phyloP scores from a whole-genome alignment of 2,888 invertebrate species.

The Oxystoma pomonae region DNA sequence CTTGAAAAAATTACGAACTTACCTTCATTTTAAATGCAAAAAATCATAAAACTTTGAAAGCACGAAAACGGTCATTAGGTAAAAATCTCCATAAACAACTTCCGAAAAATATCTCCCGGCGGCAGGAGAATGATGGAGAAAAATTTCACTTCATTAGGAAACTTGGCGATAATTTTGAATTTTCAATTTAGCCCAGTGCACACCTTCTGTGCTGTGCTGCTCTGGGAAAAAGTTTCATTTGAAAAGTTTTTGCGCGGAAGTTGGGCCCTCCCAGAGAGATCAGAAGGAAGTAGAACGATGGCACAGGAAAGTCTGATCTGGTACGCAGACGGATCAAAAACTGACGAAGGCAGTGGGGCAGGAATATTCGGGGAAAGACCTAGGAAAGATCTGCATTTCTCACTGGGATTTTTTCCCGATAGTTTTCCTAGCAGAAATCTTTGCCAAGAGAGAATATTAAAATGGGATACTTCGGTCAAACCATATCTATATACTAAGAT shows the following conservation, averaged over 20 bases:
- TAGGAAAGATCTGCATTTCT: no score
- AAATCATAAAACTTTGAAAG: not conserved
- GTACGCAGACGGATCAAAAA: no score
- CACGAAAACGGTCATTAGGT: not conserved
- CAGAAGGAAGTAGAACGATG: no score
- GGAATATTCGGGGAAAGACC: no score
- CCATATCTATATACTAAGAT: no score
- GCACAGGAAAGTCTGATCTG: not conserved
- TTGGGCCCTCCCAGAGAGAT: no score
- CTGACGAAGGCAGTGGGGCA: no score
- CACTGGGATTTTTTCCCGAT: no score
- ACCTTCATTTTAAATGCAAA: not conserved
- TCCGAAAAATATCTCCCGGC: not conserved
- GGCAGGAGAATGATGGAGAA: not conserved
- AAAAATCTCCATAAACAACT: not conserved
- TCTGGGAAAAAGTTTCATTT: not conserved
- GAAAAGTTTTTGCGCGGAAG: not conserved
- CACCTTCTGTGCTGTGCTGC: not conserved
- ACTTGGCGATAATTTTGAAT: not conserved
- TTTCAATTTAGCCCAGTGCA: not conserved
- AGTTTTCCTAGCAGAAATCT: no score
- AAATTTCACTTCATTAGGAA: not conserved
- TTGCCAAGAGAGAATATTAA: no score
- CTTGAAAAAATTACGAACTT: no score
- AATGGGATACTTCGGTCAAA: no score